Base-by-base conservation (phyloP, 2,888 invertebrate genomes). In the Trachelus iudaicus region DNA sequence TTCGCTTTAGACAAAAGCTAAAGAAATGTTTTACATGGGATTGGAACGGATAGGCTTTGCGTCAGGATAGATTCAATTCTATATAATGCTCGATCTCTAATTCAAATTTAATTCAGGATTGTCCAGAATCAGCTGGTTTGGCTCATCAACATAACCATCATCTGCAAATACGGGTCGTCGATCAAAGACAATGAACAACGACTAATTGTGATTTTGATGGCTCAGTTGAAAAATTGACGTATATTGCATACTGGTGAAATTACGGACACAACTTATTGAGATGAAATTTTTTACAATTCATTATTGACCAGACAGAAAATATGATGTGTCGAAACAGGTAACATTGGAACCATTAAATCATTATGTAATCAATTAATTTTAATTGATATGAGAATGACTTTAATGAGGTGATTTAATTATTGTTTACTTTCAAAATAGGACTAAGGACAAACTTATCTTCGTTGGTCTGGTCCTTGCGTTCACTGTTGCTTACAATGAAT, bases 401-500 rank as follows among this genome's bases (percentile, higher is more conserved):
- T 15, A 15, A 56, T 1, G 9, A 2, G 9, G 23, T 23, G 56
- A 9, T 56, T 56, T 56, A 56, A 56, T 56, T 23, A 23, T 56
- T 56, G 15, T 56, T 56, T 56, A 23, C 23, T 56, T 56, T 56
- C 23, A 23, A 71, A 71, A n/a, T 77, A 89, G 89, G 83, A 83
- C 81, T 35, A 87, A 83, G 79, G 83, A 87, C 78, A 89, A 88
- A 79, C 56, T 85, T 3, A 82, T 84, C 35, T 82, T 87, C 15
- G 77, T 87, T 79, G 80, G 80, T 30, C 35, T 88, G 9, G 79
- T 87, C 35, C 35, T 88, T 33, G 87, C 85, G 56, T 75, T 85
- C 9, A 81, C 84, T 4, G 80, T 92, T 75, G 82, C 94, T 73
- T 94, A 93, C 87, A 93, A 93, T 89, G 95, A 95, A 91, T 93